Evolutionary conservation across 2,113 vertebrate species (phyloP), one percentile per base, ranked within the genome.

Genomic region (Pachyramphus minor): DNA sequence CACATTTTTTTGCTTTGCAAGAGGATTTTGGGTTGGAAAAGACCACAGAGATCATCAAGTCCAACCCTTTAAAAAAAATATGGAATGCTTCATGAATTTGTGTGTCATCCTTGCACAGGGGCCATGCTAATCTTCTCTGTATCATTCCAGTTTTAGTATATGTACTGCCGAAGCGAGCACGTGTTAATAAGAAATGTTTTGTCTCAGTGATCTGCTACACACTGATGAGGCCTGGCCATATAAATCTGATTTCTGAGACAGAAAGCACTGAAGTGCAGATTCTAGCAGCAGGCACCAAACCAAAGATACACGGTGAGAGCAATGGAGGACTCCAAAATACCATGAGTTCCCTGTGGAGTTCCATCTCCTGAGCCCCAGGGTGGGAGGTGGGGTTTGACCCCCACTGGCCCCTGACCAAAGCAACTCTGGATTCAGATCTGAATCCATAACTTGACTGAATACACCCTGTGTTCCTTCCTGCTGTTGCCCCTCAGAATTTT

Each of bases 41-140:
- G n/a, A n/a, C n/a, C n/a, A n/a, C n/a, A n/a, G n/a, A n/a, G n/a
- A n/a, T n/a, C n/a, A n/a, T n/a, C n/a, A n/a, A n/a, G n/a, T n/a
- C n/a, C n/a, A n/a, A n/a, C n/a, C n/a, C n/a, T n/a, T n/a, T n/a
- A 28, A 30, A 56, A 1, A 56, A 96, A 87, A 81, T 63, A 31
- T 67, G 67, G 84, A 94, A 97, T 94, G 91, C 97, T 97, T 97
- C 97, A 97, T 95, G 94, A 97, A 96, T 96, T 97, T 97, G 95
- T 82, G 76, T 97, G 96, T 97, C 97, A 97, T 97, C 96, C 96
- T 97, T 97, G 96, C 60, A 78, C 96, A 96, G 95, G 87, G 95
- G 76, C 76, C 80, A 84, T 42, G 73, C 88, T 91, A 87, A 95
- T 94, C 85, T 81, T 87, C 90, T 84, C 77, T 82, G 69, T 74